Conservation (phyloP, 2,797 vertebrate species). For the Varecia variegata region DNA sequence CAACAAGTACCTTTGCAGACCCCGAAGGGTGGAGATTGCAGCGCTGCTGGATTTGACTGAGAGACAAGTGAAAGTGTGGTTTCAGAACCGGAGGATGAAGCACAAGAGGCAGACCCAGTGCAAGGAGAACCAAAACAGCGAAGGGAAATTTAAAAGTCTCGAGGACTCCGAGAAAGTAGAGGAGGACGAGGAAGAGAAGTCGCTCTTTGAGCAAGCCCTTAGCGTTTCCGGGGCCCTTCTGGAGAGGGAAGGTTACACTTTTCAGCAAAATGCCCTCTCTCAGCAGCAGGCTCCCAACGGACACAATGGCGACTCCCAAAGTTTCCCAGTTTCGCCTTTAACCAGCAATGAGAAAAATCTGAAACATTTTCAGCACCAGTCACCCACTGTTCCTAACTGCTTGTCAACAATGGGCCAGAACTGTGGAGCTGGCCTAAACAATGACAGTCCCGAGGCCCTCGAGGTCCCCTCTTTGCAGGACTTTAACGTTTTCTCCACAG, state of each 20-base stretch:
- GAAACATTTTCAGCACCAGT: conserved; percentile 96
- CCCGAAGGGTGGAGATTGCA: conserved; percentile 95
- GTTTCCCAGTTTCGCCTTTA: conserved; percentile 93
- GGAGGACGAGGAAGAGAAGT: conserved; percentile 88
- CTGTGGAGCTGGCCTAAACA: conserved; percentile 97
- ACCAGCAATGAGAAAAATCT: conserved; percentile 99
- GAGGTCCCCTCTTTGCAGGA: conserved; percentile 94
- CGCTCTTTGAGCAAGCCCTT: conserved; percentile 89
- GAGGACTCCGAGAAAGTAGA: conserved; percentile 91
- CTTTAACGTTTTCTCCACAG: conserved; percentile 93
- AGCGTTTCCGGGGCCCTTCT: conserved; percentile 90
- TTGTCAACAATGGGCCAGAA: conserved; percentile 94
- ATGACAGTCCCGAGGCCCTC: conserved; percentile 92
- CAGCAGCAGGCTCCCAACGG: conserved; percentile 90
- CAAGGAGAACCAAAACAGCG: conserved; percentile 95
- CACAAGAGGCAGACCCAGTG: conserved; percentile 97
- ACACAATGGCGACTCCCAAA: conserved; percentile 94
- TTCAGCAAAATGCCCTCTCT: conserved; percentile 92
- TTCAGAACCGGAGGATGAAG: conserved; percentile 98
- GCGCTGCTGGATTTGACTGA: conserved; percentile 95
- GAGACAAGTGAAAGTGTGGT: conserved; percentile 99
- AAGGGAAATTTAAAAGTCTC: conserved; percentile 89
- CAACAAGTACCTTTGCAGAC: conserved; percentile 98
- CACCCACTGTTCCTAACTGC: conserved; percentile 94
- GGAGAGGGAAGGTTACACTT: conserved; percentile 93